Evolutionary conservation across 53 echinoderm and acorn worm species (phyloP).

Genomic region (Glandiceps talaboti): DNA sequence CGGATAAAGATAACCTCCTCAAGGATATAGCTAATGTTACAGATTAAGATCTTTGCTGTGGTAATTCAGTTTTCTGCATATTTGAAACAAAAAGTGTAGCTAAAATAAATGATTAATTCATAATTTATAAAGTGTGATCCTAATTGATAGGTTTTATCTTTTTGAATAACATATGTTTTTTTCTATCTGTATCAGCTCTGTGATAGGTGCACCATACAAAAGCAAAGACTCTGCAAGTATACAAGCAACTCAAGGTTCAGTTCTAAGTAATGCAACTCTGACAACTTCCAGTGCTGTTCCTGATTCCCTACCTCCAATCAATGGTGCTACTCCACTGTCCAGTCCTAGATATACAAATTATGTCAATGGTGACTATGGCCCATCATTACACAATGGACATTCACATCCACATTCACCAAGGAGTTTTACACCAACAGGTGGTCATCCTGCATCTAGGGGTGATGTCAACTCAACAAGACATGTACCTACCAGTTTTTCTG

Average conservation of each 20-base stretch:
- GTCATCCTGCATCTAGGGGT: not conserved
- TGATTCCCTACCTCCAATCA: constrained; percentile 43
- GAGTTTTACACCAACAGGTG: not conserved
- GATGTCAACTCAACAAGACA: not conserved
- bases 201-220: constrained; percentile 7
- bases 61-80: too few relatives aligned
- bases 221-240: constrained; percentile 1
- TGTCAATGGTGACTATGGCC: constrained; percentile 32
- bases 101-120: too few relatives aligned
- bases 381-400: constrained; percentile 14
- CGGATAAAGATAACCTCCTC: too few relatives aligned
- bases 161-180: too few relatives aligned
- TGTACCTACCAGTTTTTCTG: not conserved
- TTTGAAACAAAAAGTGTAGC: too few relatives aligned
- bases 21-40: too few relatives aligned
- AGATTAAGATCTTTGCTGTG: too few relatives aligned
- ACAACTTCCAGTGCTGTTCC: constrained; percentile 5
- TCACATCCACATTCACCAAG: not conserved
- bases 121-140: too few relatives aligned
- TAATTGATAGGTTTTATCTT: too few relatives aligned
- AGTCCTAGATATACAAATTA: constrained; percentile 29
- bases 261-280: constrained; percentile 12
- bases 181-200: too few relatives aligned
- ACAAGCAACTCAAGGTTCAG: not conserved
- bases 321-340: constrained; percentile 33